Evolutionary conservation across 2,797 vertebrate species (phyloP), one percentile per base, ranked within the genome.

Genomic region (Tinamus major): DNA sequence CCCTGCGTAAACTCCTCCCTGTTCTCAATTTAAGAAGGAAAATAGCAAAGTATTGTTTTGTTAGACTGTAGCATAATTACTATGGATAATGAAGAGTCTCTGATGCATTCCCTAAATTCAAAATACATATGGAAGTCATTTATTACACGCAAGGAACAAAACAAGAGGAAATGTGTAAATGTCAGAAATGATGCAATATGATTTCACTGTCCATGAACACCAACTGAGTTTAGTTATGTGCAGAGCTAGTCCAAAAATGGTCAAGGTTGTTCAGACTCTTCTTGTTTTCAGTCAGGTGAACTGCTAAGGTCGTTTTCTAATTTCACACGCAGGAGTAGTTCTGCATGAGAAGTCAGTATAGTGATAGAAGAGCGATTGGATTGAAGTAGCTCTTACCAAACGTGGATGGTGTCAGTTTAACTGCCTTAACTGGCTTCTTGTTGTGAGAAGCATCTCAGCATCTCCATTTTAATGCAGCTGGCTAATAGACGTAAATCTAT

Each of bases 81-180:
- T 58, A 21, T 42, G 37, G 64, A 68, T 64, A 74, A 53, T 69
- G 49, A 63, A 74, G 26, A 11, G 27, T 81, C 65, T 49, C 80
- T 74, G 55, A 77, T 76, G 65, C 53, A 48, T 71, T 85, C 67
- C 61, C 77, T 87, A 74, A 72, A 84, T 87, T 80, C 27, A 55
- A 59, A 85, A 85, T 79, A 84, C 84, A 90, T 81, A 23, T 81
- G 79, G 83, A 90, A 85, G 51, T 78, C 74, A 85, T 87, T 85
- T 81, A 74, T 81, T 69, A 79, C 39, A 89, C 71, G 33, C 64
- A 84, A 68, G 63, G 65, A 87, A 87, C 53, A 79, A 90, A 92
- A 85, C 53, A 84, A 80, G 51, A 67, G 46, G 70, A 87, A 87
- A n/a, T 42, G 56, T 68, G 56, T 72, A 85, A 85, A 74, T 74